Evolutionary conservation across 2,113 vertebrate genomes (phyloP), one percentile per base, ranked within the genome.

Genomic region (Pterocles gutturalis): DNA sequence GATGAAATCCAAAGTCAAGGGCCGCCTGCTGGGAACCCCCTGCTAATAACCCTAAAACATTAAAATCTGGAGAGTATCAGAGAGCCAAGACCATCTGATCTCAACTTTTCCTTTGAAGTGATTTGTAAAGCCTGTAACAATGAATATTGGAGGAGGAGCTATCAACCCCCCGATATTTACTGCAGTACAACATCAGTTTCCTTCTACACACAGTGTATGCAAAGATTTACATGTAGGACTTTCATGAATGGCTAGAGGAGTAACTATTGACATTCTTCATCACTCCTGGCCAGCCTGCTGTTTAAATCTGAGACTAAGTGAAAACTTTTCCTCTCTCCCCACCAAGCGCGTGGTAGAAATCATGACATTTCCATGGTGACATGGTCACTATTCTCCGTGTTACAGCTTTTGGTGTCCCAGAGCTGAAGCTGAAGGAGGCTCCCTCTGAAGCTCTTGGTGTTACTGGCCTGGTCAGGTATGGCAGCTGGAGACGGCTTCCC

Each of bases 1-100:
- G 67, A 92, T 48, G 31, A 88, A 94, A 87, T 80, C 60, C 58
- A 55, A 91, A 93, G 58, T 70, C 54, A 85, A 90, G n/a, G 51
- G 55, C 51, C 31, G 77, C 62, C 81, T 90, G 51, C 71, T 5
- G 8, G 46, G 82, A 85, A 34, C 29, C 38, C n/a, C 79, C 92
- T 83, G 54, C 33, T 80, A 86, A 73, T 62, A 90, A 85, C 26
- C 43, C 54, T 83, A 55, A 86, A 94, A 73, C 64, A 88, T 67
- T 54, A 62, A 95, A 94, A 92, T 78, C 71, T 86, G 78, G 75
- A 83, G 49, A 70, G 29, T 46, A 89, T 34, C 20, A 69, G 67
- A 83, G 5, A 78, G 20, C 25, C 38, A 70, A 73, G 60, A 72
- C 20, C 36, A 83, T 51, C 58, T 90, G 70, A 90, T 83, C 41